A percentile compares a stretch with the other conserved stretches of the same genome.
Evolutionary conservation across 2,888 invertebrate genomes (phyloP).

Genomic region (Craniophora ligustri): DNA sequence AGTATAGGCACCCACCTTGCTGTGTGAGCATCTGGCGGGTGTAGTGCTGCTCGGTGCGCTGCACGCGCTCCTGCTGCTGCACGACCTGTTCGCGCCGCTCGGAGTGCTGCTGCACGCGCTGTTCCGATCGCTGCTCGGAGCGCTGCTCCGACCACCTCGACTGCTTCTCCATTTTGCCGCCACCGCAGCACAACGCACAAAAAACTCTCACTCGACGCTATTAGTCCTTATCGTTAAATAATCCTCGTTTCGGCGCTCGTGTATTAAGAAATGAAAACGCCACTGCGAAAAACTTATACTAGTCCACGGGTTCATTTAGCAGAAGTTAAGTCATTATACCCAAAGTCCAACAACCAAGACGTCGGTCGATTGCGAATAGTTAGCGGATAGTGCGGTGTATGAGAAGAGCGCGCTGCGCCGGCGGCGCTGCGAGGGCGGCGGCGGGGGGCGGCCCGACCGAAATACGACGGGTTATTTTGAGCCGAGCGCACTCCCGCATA

Average conservation of each 20-base stretch:
- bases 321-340: constrained; percentile 94
- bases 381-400: constrained; percentile 93
- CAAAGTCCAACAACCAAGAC: constrained; percentile 94
- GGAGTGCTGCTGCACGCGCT: constrained; percentile 84
- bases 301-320: constrained; percentile 90
- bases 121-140: constrained; percentile 79
- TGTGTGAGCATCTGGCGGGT: constrained; percentile 93
- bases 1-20: constrained; percentile 67
- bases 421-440: constrained; percentile 64
- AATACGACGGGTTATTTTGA: constrained; percentile 86
- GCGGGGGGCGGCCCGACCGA: constrained; percentile 80
- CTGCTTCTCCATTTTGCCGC: constrained; percentile 93
- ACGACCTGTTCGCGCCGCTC: constrained; percentile 80
- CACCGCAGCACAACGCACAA: constrained; percentile 82
- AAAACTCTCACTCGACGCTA: constrained; percentile 86
- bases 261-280: constrained; percentile 78
- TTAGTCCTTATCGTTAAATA: constrained; percentile 76
- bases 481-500: constrained; percentile 77
- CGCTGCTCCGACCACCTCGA: constrained; percentile 86
- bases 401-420: constrained; percentile 70
- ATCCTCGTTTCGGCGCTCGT: constrained; percentile 77
- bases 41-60: constrained; percentile 92
- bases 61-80: constrained; percentile 85
- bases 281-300: constrained; percentile 85
- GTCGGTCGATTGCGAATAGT: constrained; percentile 98